Percentiles rank a stretch among this genome's conserved stretches.
phyloP scores from a whole-genome alignment of 2,888 invertebrate species.

The Eumacrocentrus americanus region DNA sequence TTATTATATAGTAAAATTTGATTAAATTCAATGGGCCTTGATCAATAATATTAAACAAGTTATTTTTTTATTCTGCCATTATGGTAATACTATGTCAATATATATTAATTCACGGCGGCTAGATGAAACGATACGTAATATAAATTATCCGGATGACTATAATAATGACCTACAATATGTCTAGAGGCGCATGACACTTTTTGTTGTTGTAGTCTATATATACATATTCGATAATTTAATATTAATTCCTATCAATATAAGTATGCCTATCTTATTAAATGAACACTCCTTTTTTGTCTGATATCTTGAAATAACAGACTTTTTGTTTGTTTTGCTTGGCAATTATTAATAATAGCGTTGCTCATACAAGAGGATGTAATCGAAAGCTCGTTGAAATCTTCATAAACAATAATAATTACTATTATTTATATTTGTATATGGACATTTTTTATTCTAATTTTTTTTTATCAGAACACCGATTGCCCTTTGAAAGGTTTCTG shows the following conservation, averaged over 20 bases:
- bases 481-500: conserved; percentile 5
- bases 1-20: no score
- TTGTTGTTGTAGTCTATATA: neutral
- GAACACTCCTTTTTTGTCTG: conserved; percentile 23
- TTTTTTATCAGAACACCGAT: neutral
- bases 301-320: conserved; percentile 13
- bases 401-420: no score
- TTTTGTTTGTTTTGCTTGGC: no score
- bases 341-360: conserved; percentile 20
- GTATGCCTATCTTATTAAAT: conserved; percentile 13
- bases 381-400: no score
- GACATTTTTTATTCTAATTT: no score
- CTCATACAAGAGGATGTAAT: conserved; percentile 6
- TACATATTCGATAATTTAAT: neutral
- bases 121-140: neutral
- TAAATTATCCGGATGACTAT: neutral
- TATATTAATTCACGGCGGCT: neutral
- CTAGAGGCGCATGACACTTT: neutral
- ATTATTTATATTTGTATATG: no score
- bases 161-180: neutral
- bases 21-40: neutral
- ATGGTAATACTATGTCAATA: no score
- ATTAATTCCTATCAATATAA: neutral
- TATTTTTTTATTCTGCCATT: no score
- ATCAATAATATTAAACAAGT: no score